Percentiles rank a stretch among this genome's conserved stretches.
These are phyloP conservation scores for Acridotheres tristis DNA, from an alignment of 2,797 vertebrate genomes.

Conservation along the genomic window DNA sequence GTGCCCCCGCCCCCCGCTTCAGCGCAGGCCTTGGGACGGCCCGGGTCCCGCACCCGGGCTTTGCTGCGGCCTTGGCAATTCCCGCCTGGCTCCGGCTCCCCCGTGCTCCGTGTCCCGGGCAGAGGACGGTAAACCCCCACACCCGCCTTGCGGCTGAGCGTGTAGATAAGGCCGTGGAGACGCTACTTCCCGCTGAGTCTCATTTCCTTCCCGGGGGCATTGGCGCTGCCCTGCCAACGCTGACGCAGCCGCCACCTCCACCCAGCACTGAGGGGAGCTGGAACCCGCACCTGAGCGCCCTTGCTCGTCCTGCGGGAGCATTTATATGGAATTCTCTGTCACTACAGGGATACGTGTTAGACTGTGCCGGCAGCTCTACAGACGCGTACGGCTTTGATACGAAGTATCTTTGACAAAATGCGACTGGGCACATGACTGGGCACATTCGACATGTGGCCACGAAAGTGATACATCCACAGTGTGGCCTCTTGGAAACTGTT, in stretches of 20 bases:
- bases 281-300: neutral
- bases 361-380: neutral
- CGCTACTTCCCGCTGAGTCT: neutral
- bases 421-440: neutral
- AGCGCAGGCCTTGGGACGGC: neutral
- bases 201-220: neutral
- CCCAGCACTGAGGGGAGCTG: neutral
- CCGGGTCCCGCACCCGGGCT: neutral
- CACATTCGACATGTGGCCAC: neutral
- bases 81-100: neutral
- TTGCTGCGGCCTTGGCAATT: neutral
- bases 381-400: accelerated
- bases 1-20: neutral
- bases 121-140: neutral
- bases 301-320: accelerated
- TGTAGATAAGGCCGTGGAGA: neutral
- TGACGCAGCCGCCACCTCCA: neutral
- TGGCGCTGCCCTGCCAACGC: neutral
- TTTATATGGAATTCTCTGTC: neutral
- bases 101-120: neutral
- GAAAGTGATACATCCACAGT: neutral
- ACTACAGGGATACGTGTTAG: accelerated
- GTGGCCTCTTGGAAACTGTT: neutral
- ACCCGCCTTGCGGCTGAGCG: accelerated
- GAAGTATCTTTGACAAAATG: neutral